These are phyloP conservation scores for zebrafish (Danio rerio) DNA, from an alignment of 2,113 vertebrate genomes.

Conservation along the genomic window DNA sequence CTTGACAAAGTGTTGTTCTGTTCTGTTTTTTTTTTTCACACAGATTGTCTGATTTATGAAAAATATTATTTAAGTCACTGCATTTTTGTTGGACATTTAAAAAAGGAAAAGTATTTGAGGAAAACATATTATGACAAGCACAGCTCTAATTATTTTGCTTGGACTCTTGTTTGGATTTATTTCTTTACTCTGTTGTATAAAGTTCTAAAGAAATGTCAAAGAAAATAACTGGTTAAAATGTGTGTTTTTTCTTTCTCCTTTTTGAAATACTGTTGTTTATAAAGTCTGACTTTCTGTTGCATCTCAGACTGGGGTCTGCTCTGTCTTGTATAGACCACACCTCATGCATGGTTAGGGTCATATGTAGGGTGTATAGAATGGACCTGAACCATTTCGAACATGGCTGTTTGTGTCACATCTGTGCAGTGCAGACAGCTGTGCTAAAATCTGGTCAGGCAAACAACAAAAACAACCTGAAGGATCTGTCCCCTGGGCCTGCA, in stretches of 20 bases:
- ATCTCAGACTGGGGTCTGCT: background rate
- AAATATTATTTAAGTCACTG: no score
- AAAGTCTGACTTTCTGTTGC: background rate
- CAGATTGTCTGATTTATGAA: background rate
- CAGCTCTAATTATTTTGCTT: no score
- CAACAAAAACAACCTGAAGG: conserved; percentile 65
- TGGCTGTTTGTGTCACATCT: conserved; percentile 64
- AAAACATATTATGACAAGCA: no score
- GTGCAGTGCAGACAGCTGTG: conserved; percentile 68
- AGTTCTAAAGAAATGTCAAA: no score
- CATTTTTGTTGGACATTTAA: no score
- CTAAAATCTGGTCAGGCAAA: conserved; percentile 60
- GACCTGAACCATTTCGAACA: conserved; percentile 12
- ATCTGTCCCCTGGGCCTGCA: conserved; percentile 55
- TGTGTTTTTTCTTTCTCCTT: no score
- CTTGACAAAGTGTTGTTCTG: background rate
- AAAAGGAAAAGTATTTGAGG: no score
- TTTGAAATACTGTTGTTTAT: no score
- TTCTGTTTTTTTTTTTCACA: no score
- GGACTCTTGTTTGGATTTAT: no score
- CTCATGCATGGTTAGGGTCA: background rate
- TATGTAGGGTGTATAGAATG: background rate
- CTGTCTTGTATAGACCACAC: background rate
- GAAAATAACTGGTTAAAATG: no score
- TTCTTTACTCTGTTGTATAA: no score